Percentiles rank a stretch among this genome's conserved stretches.
Conservation (phyloP, 2,113 vertebrate species). For the Brienomyrus brachyistius region DNA sequence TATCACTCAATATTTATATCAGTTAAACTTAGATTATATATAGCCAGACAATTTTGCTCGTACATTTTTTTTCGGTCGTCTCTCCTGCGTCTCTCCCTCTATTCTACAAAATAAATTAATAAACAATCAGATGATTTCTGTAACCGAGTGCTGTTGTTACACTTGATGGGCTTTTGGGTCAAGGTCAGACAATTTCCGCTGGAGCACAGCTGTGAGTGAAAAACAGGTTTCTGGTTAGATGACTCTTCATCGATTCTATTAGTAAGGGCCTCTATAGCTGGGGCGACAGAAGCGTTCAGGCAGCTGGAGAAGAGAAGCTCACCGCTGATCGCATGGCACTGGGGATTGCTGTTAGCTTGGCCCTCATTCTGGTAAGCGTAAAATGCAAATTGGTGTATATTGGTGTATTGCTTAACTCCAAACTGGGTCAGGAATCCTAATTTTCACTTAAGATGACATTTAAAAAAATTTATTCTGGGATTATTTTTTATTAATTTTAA, state of each 20-base stretch:
- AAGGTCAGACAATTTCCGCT: constrained; percentile 37
- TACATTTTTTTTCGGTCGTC: not conserved
- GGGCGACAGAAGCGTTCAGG: constrained; percentile 25
- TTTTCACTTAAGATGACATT: not conserved
- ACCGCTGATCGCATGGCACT: constrained; percentile 45
- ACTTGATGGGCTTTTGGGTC: constrained; percentile 18
- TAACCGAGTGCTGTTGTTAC: not conserved
- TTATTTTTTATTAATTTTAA: not conserved
- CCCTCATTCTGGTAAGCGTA: constrained; percentile 49
- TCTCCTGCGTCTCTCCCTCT: not conserved
- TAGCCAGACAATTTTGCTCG: not conserved
- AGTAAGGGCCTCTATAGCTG: constrained; percentile 34
- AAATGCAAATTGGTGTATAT: not conserved
- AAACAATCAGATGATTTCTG: not conserved
- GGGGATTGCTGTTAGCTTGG: constrained; percentile 27
- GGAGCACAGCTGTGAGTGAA: constrained; percentile 36
- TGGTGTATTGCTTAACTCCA: not conserved
- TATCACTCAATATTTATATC: not conserved
- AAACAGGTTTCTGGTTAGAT: constrained; percentile 31
- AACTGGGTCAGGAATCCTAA: not conserved
- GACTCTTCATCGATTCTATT: constrained; percentile 50
- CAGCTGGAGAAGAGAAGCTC: constrained; percentile 20
- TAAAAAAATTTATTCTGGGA: not conserved
- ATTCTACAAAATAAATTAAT: not conserved
- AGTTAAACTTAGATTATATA: not conserved